Evolutionary conservation across 1,140 invertebrate species (phyloP).

Genomic region (Drosophila pachea): DNA sequence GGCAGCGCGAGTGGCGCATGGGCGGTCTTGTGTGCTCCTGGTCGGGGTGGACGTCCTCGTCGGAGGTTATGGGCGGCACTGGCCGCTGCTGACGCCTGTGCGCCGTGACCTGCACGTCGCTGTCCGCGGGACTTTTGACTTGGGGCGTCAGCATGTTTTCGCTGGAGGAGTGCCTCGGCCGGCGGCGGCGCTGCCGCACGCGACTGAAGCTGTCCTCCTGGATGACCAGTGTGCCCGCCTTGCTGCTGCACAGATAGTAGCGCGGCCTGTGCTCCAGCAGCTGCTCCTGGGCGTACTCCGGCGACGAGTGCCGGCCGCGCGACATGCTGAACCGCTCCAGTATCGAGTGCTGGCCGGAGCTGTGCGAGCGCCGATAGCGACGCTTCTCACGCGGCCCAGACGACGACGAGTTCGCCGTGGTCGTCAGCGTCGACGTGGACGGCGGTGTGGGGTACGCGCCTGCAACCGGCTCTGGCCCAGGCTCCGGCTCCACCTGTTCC

Average conservation of each 20-base stretch:
- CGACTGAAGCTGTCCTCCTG: conserved; percentile 79
- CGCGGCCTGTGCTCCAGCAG: conserved; percentile 53
- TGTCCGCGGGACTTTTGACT: not conserved
- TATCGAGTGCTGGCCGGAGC: conserved; percentile 54
- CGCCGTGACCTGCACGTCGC: conserved; percentile 55
- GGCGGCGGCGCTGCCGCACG: conserved; percentile 60
- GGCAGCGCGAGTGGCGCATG: conserved; percentile 31
- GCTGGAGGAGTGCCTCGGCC: conserved; percentile 54
- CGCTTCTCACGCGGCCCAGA: conserved; percentile 68
- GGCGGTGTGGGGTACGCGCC: conserved; percentile 61
- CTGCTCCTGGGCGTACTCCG: conserved; percentile 65
- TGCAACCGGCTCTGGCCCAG: conserved; percentile 2
- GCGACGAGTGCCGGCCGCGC: conserved; percentile 68
- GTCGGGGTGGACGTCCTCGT: conserved; percentile 34
- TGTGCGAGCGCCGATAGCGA: conserved; percentile 73
- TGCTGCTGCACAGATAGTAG: conserved; percentile 79
- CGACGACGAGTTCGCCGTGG: conserved; percentile 59
- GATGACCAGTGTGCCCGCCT: conserved; percentile 80
- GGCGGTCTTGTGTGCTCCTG: not conserved
- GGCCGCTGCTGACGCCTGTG: conserved; percentile 8
- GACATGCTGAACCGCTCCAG: conserved; percentile 69
- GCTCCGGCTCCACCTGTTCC: conserved; percentile 13
- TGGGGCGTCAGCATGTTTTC: conserved; percentile 50
- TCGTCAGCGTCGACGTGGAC: conserved; percentile 55
- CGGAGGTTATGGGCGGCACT: conserved; percentile 43